Percentiles rank a stretch among this genome's conserved stretches.
These are phyloP conservation scores for Martes martes DNA, from an alignment of 2,113 vertebrate genomes.

Conservation along the genomic window DNA sequence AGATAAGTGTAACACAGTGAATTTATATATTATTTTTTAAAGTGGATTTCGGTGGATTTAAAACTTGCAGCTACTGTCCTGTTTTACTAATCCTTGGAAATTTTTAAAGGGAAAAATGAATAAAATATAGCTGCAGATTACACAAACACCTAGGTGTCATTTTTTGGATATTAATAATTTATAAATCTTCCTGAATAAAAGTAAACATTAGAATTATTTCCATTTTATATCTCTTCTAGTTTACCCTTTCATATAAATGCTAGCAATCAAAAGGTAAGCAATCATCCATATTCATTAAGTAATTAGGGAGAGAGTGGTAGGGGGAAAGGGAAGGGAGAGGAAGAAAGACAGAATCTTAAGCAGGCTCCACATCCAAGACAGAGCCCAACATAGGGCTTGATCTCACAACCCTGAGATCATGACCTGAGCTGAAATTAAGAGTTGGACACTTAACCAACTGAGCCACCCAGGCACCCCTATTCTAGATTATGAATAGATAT, in stretches of 20 bases:
- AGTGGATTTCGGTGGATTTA: background rate
- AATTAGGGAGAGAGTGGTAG: background rate
- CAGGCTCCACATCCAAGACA: background rate
- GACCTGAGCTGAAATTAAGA: background rate
- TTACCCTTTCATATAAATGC: background rate
- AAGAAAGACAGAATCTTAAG: background rate
- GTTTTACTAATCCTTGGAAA: background rate
- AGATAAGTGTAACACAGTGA: background rate
- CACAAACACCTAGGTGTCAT: background rate
- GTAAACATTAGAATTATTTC: background rate
- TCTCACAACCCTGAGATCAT: background rate
- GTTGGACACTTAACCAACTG: background rate
- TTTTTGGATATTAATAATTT: background rate
- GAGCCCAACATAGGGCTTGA: background rate
- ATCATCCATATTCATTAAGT: background rate
- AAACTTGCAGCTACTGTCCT: background rate
- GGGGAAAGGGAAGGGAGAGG: background rate
- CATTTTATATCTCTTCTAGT: background rate
- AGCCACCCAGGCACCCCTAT: background rate
- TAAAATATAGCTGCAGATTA: background rate
- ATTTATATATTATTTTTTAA: background rate
- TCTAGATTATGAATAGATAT: background rate
- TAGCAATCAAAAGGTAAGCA: background rate
- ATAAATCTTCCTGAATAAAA: background rate
- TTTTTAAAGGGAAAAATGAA: background rate